Percentiles rank a stretch among this genome's conserved stretches.
phyloP scores from a whole-genome alignment of 2,113 vertebrate genomes.

The Lichenostomus cassidix region DNA sequence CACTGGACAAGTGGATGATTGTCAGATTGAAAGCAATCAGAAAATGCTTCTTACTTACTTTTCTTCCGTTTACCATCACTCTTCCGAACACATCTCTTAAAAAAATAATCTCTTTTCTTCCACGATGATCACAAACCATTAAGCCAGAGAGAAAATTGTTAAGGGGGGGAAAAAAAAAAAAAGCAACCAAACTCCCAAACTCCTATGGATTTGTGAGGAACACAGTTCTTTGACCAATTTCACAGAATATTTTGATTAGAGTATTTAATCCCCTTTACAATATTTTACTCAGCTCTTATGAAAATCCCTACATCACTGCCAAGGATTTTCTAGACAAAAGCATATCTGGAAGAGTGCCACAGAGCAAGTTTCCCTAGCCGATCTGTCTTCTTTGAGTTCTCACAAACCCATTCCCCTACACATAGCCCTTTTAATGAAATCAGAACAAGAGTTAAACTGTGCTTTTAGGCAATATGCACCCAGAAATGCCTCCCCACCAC shows the following conservation, averaged over 20 bases:
- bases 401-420: not conserved
- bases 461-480: not conserved
- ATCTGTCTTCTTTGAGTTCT: not conserved
- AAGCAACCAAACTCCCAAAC: not conserved
- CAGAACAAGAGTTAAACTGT: not conserved
- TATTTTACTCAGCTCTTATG: conserved; percentile 20
- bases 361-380: not conserved
- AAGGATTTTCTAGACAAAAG: conserved; percentile 53
- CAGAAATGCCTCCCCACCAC: not conserved
- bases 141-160: not conserved
- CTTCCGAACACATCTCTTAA: not conserved
- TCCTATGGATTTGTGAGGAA: not conserved
- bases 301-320: not conserved
- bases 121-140: not conserved
- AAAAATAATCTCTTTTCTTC: not conserved
- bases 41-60: not conserved
- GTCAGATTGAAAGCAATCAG: not conserved
- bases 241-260: conserved; percentile 35
- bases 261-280: conserved; percentile 23
- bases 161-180: not conserved
- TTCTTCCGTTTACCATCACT: not conserved
- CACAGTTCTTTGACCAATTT: conserved; percentile 9
- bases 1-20: not conserved
- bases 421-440: not conserved
- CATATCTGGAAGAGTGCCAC: not conserved